Evolutionary conservation across 1,140 invertebrate genomes (phyloP).

Genomic region (Callitettix versicolor): DNA sequence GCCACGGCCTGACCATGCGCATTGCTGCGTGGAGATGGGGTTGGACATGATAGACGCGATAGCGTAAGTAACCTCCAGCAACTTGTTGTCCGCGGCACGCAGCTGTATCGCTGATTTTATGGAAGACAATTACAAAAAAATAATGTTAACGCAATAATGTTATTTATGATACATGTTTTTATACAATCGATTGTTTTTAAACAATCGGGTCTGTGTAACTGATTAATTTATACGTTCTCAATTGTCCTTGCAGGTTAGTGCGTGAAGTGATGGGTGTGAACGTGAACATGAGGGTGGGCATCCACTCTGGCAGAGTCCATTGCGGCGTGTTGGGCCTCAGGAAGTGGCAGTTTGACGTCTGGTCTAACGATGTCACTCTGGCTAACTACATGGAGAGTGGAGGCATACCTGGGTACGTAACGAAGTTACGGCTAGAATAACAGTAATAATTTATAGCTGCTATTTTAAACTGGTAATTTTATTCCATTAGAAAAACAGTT

Average conservation of each 20-base stretch:
- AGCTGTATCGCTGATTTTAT: too few relatives aligned
- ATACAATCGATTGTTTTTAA: too few relatives aligned
- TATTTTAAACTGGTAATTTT: too few relatives aligned
- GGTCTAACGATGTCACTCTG: conserved; percentile 91
- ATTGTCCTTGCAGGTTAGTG: conserved; percentile 49
- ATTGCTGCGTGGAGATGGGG: conserved; percentile 92
- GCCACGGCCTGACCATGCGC: conserved; percentile 78
- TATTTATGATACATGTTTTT: too few relatives aligned
- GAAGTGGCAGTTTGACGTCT: conserved; percentile 89
- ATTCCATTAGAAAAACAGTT: too few relatives aligned
- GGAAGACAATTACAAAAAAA: too few relatives aligned
- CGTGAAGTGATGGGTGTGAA: conserved; percentile 82
- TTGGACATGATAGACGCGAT: conserved; percentile 95
- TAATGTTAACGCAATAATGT: too few relatives aligned
- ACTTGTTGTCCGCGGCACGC: too few relatives aligned
- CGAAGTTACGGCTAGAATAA: too few relatives aligned
- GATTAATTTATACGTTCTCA: neutral
- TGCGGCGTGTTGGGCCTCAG: conserved; percentile 86
- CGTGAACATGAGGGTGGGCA: conserved; percentile 91
- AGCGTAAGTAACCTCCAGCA: conserved; percentile 59
- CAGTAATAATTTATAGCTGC: too few relatives aligned
- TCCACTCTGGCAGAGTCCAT: conserved; percentile 86
- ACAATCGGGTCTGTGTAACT: neutral
- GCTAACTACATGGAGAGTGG: conserved; percentile 95
- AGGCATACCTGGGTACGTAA: conserved; percentile 74